phyloP scores from a whole-genome alignment of 2,113 vertebrate species.

The Oriolus oriolus region DNA sequence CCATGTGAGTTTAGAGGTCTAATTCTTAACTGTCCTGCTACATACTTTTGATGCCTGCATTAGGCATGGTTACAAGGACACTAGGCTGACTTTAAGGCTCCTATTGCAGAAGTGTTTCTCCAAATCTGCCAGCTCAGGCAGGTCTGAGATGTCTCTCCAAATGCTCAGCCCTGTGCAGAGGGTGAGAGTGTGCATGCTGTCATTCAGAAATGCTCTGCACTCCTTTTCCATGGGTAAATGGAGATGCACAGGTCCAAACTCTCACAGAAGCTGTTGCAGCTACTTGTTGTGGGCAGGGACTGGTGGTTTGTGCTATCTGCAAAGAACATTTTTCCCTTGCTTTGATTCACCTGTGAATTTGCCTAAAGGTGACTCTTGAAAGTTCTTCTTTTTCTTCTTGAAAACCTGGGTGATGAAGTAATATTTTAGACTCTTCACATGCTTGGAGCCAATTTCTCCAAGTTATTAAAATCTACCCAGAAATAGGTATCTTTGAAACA shows the following conservation, averaged over 20 bases:
- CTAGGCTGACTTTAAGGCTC: rapidly evolving
- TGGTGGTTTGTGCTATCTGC: rapidly evolving
- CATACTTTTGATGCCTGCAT: not conserved
- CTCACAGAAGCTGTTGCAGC: not conserved
- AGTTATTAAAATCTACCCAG: not conserved
- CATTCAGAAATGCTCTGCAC: not conserved
- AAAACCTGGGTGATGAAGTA: not conserved
- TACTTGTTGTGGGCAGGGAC: not conserved
- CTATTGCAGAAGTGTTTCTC: not conserved
- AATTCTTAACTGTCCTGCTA: not conserved
- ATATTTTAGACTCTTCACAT: not conserved
- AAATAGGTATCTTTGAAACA: not conserved
- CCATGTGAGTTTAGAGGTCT: not conserved
- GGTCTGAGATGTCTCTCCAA: not conserved
- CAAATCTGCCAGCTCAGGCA: not conserved
- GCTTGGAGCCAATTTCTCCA: not conserved
- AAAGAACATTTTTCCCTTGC: not conserved
- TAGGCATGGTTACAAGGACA: not conserved
- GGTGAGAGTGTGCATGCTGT: not conserved
- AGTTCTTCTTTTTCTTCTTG: not conserved
- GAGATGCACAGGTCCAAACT: not conserved
- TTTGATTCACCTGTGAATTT: not conserved
- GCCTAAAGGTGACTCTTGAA: not conserved
- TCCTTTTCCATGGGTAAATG: not conserved
- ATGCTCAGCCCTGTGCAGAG: not conserved